These are phyloP conservation scores for Lysandra coridon DNA, from an alignment of 2,888 invertebrate genomes.

Conservation along the genomic window DNA sequence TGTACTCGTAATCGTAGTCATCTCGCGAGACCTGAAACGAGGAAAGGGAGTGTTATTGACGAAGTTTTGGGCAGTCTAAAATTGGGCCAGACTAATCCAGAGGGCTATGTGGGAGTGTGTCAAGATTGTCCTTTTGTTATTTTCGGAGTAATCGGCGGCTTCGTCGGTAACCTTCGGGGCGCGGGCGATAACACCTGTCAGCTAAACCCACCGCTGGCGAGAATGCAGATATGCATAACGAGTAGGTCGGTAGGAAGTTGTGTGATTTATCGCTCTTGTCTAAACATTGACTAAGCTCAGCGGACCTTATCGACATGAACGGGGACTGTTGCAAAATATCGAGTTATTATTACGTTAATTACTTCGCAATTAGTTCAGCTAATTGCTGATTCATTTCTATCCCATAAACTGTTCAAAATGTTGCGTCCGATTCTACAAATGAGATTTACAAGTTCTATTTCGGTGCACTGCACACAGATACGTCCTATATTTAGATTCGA, in stretches of 20 bases:
- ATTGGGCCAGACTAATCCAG: constrained; percentile 45
- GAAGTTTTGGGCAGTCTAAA: background rate
- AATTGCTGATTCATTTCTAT: background rate
- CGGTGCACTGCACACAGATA: constrained; percentile 3
- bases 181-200: constrained; percentile 70
- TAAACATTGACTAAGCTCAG: constrained; percentile 5
- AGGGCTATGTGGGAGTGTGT: background rate
- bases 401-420: constrained; percentile 6
- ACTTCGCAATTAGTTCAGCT: background rate
- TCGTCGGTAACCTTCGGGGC: constrained; percentile 61
- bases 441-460: constrained; percentile 15
- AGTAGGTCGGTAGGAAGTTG: constrained; percentile 14
- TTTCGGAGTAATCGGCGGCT: constrained; percentile 48
- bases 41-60: constrained; percentile 38
- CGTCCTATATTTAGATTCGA: constrained; percentile 10
- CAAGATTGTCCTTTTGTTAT: constrained; percentile 37
- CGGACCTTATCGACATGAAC: constrained; percentile 13
- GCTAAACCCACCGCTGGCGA: constrained; percentile 46
- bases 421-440: background rate
- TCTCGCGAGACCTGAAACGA: constrained; percentile 73
- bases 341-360: background rate
- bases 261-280: constrained; percentile 21
- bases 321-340: constrained; percentile 3
- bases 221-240: constrained; percentile 28
- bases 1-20: constrained; percentile 72